Evolutionary conservation across 2,888 invertebrate species (phyloP).

Genomic region (Coenonympha arcania): DNA sequence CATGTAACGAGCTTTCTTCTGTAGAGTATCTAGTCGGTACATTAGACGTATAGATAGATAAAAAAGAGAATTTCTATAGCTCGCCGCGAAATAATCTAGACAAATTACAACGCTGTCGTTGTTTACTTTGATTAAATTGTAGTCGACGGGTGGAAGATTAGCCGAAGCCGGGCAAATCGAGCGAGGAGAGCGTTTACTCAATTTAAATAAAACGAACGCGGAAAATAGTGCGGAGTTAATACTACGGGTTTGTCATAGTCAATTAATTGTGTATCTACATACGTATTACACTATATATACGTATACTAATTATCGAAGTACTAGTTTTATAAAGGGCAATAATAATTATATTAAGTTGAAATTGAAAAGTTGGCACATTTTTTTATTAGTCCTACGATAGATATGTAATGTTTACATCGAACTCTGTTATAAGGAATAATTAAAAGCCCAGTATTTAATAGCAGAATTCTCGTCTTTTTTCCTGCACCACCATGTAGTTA

Average conservation of each 20-base stretch:
- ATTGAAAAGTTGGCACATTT: too few relatives aligned
- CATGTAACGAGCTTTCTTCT: slow-evolving; percentile 45
- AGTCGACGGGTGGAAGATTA: slow-evolving; percentile 72
- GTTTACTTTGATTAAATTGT: slow-evolving; percentile 75
- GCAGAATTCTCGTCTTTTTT: too few relatives aligned
- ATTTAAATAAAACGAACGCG: slow-evolving; percentile 68
- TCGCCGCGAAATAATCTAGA: slow-evolving; percentile 72
- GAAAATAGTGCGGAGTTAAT: not conserved
- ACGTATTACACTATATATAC: too few relatives aligned
- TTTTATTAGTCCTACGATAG: too few relatives aligned
- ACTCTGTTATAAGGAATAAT: too few relatives aligned
- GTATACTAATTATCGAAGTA: too few relatives aligned
- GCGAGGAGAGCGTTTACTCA: slow-evolving; percentile 64
- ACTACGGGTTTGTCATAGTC: not conserved
- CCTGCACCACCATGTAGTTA: too few relatives aligned
- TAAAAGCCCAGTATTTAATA: too few relatives aligned
- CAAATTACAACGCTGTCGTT: slow-evolving; percentile 68
- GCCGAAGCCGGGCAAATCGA: slow-evolving; percentile 70
- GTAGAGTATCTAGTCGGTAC: slow-evolving; percentile 28
- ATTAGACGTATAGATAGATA: slow-evolving; percentile 52
- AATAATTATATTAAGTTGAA: too few relatives aligned
- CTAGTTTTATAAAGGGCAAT: too few relatives aligned
- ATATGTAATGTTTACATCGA: too few relatives aligned
- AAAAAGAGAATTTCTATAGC: slow-evolving; percentile 70
- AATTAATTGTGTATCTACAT: too few relatives aligned